Conservation (phyloP, 2,113 vertebrate species). For the Tympanuchus pallidicinctus region DNA sequence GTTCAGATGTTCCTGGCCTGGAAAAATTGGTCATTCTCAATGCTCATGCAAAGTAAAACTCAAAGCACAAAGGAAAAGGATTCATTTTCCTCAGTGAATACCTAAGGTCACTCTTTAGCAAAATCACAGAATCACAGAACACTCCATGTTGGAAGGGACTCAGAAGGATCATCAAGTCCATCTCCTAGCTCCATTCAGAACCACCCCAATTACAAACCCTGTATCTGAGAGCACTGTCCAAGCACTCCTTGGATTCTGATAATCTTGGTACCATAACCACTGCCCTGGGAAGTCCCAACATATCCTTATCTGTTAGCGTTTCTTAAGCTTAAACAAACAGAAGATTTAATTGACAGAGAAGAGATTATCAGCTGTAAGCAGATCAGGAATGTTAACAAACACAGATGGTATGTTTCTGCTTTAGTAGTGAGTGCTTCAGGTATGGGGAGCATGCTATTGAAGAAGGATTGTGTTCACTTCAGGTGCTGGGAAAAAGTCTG, state of each 20-base stretch:
- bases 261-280: background rate
- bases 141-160: no score
- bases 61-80: background rate
- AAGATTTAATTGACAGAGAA: background rate
- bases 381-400: background rate
- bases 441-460: background rate
- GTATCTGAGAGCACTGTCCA: no score
- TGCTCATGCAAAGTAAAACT: background rate
- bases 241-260: background rate
- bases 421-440: background rate
- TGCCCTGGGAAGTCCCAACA: background rate
- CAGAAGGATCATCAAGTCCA: no score
- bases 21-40: background rate
- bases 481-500: background rate
- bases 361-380: background rate
- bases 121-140: no score
- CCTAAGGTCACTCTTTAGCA: background rate
- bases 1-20: background rate
- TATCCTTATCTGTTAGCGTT: background rate
- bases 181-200: no score
- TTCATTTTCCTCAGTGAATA: background rate
- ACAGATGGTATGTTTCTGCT: background rate
- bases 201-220: no score
- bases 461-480: background rate
- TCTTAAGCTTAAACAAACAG: background rate